Evolutionary conservation across 2,113 vertebrate genomes (phyloP), one percentile per base, ranked within the genome.

Genomic region (Ranitomeya imitator): DNA sequence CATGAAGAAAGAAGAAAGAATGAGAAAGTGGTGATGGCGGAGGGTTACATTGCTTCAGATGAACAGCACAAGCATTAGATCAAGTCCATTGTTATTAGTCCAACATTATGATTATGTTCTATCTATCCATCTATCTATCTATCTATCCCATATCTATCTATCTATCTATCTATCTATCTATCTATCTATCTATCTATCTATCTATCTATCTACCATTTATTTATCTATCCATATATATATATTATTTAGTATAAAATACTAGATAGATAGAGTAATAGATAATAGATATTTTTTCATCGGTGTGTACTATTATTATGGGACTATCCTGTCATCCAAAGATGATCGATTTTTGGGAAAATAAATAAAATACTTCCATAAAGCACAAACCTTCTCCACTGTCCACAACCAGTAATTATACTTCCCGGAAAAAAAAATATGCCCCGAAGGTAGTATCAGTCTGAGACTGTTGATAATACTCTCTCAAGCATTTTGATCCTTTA

Each of bases 51-150:
- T 83, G 52, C 85, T 55, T 65, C 45, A 69, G 84, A 18, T 82
- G 90, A 82, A 21, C 37, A 52, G 87, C 52, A 52, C 76, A 78
- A 54, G 65, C 85, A 61, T 80, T 92, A 90, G 93, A 94, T 94
- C 94, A 95, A 96, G 95, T 92, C 94, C 95, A 95, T 93, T 94
- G 93, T 91, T 94, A 93, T 85, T 93, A 90, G 93, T 93, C 91
- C 89, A 93, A 61, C 65, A n/a, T 23, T 15, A 65, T 92, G 90
- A n/a, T n/a, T n/a, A n/a, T n/a, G n/a, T n/a, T 2, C 6, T 85
- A 0, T 23, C 45, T n/a, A 86, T 80, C 81, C 63, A 87, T 90
- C 91, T 91, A 90, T 82, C 89, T 73, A 86, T 92, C 91, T n/a
- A n/a, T n/a, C n/a, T n/a, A n/a, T n/a, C n/a, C n/a, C n/a, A n/a